Evolutionary conservation across 2,888 invertebrate species (phyloP), one percentile per base, ranked within the genome.

Genomic region (Hypomecis atomaria): DNA sequence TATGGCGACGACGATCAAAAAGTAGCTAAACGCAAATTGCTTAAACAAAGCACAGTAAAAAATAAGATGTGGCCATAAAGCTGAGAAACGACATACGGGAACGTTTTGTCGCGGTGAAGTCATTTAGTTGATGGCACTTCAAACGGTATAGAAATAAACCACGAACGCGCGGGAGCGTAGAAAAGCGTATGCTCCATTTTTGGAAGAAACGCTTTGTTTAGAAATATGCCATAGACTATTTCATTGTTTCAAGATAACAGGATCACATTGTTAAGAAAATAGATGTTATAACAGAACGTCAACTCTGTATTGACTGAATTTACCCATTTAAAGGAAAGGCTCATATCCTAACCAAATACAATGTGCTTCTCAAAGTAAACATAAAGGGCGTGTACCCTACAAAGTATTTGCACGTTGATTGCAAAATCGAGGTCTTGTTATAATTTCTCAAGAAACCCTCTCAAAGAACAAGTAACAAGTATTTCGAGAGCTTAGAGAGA

Each of bases 111-210:
- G 78, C 75, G 75, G 76, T 78, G 71, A 78, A 77, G 77, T 80
- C 76, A 81, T 84, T 83, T 76, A 80, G 78, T 72, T 78, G 78
- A 82, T 79, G 79, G 73, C 76, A 83, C 83, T 83, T 82, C 82
- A 84, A 83, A 85, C 79, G 78, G 76, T 70, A 79, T 83, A 76
- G 76, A 86, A 87, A 86, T 86, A 86, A 80, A 83, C 78, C 55
- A 66, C 66, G 77, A 72, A 78, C 71, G 66, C 66, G 70, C 72
- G 74, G 65, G 73, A 75, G 40, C 6, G 40, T 23, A 52, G n/a
- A 40, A 33, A 68, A 65, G 65, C 75, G 74, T 69, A 70, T 61
- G 71, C 73, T 81, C 80, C 82, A 71, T 74, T 82, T 83, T 79
- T 77, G 81, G 85, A 85, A 83, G 78, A 82, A 83, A 83, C 78